A percentile compares a stretch with the other conserved stretches of the same genome.
Evolutionary conservation across 2,113 vertebrate genomes (phyloP).

Genomic region (Zosterops hypoxanthus): DNA sequence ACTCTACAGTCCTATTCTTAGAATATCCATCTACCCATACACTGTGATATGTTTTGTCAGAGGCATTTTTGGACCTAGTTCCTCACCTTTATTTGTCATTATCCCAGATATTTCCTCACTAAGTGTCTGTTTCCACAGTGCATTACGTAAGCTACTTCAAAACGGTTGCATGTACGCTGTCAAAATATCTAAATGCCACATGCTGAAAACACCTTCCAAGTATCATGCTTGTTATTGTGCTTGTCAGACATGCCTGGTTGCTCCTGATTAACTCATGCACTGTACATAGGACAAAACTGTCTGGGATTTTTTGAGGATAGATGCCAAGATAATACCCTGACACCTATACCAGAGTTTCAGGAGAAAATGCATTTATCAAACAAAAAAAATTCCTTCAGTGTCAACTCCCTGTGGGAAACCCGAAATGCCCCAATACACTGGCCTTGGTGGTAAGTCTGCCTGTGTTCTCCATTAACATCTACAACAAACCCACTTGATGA

Average conservation of each 20-base stretch:
- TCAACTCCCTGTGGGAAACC: neutral
- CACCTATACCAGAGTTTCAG: neutral
- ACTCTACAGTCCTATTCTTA: neutral
- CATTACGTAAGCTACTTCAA: neutral
- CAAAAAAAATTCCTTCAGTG: neutral
- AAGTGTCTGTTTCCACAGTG: neutral
- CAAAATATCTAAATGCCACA: neutral
- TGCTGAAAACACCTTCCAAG: neutral
- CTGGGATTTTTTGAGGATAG: neutral
- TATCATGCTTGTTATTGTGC: neutral
- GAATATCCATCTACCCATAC: neutral
- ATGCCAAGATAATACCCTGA: neutral
- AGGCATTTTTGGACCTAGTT: neutral
- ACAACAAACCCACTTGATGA: neutral
- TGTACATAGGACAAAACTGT: neutral
- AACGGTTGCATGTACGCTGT: neutral
- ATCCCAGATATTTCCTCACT: neutral
- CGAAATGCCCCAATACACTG: neutral
- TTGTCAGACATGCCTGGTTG: neutral
- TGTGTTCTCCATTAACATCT: neutral
- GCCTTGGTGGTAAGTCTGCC: neutral
- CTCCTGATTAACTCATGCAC: neutral
- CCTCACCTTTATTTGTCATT: neutral
- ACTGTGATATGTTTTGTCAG: neutral
- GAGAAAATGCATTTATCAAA: neutral